These are phyloP conservation scores for Plagiodera versicolora DNA, from an alignment of 2,888 invertebrate species.

Conservation along the genomic window DNA sequence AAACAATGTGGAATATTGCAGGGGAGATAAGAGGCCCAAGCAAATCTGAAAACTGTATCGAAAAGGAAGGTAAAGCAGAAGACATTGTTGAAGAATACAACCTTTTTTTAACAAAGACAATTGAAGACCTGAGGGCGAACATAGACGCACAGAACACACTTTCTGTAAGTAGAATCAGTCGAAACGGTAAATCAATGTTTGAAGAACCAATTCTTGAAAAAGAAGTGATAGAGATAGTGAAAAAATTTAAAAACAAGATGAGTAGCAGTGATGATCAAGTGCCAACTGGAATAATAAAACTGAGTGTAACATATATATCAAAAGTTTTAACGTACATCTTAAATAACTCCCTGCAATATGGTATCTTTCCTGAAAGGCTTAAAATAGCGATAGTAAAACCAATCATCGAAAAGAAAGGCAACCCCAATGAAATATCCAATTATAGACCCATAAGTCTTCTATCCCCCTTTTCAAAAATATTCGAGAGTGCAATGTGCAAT, in stretches of 20 bases:
- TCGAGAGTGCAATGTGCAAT: no score
- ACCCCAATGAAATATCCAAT: no score
- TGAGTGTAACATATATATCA: constrained; percentile 4
- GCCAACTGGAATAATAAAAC: neutral
- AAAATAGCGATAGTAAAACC: no score
- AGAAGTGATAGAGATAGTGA: constrained; percentile 3
- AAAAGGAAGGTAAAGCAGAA: constrained; percentile 2
- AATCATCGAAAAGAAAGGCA: no score
- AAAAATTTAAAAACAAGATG: neutral
- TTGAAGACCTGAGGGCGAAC: neutral
- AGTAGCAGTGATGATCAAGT: neutral
- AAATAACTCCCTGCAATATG: no score
- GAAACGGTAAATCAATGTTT: constrained; percentile 2
- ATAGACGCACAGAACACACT: neutral
- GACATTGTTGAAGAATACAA: neutral
- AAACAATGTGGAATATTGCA: neutral
- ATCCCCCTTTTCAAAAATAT: no score
- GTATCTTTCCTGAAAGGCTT: no score
- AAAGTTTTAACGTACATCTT: no score
- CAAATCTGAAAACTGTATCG: constrained; percentile 1
- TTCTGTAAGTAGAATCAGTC: constrained; percentile 2
- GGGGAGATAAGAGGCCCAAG: neutral
- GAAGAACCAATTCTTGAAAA: neutral
- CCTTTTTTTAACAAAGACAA: neutral
- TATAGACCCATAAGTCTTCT: no score